Evolutionary conservation across 2,888 invertebrate genomes (phyloP).

Genomic region (Coenonympha arcania): DNA sequence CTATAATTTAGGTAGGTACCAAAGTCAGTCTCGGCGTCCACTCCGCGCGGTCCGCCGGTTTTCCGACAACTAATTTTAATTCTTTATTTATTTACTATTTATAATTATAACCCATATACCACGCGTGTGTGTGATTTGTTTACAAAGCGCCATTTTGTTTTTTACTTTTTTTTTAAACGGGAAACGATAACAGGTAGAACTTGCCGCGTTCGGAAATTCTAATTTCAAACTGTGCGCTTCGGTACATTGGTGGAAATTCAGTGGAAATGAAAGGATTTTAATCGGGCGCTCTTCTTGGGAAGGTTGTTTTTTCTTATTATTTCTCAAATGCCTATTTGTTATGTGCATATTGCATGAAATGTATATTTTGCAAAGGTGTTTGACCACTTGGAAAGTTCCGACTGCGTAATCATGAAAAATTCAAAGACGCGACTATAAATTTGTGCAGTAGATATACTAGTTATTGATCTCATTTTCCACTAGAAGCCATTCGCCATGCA

Average conservation of each 20-base stretch:
- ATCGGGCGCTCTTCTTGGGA: conserved; percentile 48
- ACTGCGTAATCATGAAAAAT: too few relatives aligned
- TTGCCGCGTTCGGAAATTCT: conserved; percentile 40
- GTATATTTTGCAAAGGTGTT: too few relatives aligned
- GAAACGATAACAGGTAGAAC: conserved; percentile 45
- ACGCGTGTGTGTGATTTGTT: conserved; percentile 37
- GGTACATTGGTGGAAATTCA: conserved; percentile 42
- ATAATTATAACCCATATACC: conserved; percentile 30
- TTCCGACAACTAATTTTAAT: conserved; percentile 39
- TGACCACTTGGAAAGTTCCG: too few relatives aligned
- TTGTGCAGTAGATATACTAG: too few relatives aligned
- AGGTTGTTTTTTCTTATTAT: conserved; percentile 34
- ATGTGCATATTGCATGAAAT: too few relatives aligned
- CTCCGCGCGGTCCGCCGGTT: conserved; percentile 75
- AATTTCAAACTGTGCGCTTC: conserved; percentile 50
- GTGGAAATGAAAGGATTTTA: conserved; percentile 44
- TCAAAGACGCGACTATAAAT: too few relatives aligned
- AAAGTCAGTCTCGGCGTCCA: conserved; percentile 70
- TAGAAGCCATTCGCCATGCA: too few relatives aligned
- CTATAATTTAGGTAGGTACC: too few relatives aligned
- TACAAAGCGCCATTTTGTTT: conserved; percentile 33
- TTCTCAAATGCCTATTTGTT: background rate
- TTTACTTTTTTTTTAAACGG: conserved; percentile 37
- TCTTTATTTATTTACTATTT: conserved; percentile 27
- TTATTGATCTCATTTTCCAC: too few relatives aligned